Base-by-base conservation (phyloP, 1,140 invertebrate species). In the Mya arenaria region DNA sequence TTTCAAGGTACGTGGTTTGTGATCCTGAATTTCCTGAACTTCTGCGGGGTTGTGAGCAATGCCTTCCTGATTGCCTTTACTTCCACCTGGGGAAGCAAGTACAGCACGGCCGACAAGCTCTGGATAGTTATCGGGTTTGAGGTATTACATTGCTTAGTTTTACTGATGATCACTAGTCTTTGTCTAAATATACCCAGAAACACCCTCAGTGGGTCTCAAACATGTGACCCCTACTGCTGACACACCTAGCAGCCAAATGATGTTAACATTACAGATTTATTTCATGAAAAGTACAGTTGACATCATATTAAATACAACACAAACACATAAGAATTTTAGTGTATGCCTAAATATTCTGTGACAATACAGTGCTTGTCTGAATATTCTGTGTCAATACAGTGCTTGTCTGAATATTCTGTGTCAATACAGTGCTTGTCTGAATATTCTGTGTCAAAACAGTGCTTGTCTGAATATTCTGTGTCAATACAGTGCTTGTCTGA, bases 31-130 rank as follows among this genome's bases (percentile, higher is more conserved):
- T 92, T 94, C 84, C 83, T 94, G 8, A 94, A 93, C 73, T 83
- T 93, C 44, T 81, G 83, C 73, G 93, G 92, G 30, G 92, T 94
- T 8, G 85, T 93, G n/a, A 92, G 87, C 36, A 94, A 94, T 87
- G 92, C 90, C 19, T 94, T 93, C 78, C 87, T 94, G 4, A 92
- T 94, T 52, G 93, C 92, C 19, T 94, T 93, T 84, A 93, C 92
- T 8, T 93, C 93, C 4, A 74, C 83, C n/a, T 93, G 92, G 89
- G 92, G 91, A 1, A 36, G 56, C 10, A 62, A 87, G 32, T 92
- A 86, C 58, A 69, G 65, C 23, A 81, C 74, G 13, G 41, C 69
- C 5, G 66, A 82, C 17, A 91, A 91, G 66, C 88, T 93, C 17
- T 88, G 89, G 78, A 84, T 93, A 73, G 90, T 92, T 52, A 89